Conservation (phyloP, 2,113 vertebrate genomes). For the Paralichthys olivaceus region DNA sequence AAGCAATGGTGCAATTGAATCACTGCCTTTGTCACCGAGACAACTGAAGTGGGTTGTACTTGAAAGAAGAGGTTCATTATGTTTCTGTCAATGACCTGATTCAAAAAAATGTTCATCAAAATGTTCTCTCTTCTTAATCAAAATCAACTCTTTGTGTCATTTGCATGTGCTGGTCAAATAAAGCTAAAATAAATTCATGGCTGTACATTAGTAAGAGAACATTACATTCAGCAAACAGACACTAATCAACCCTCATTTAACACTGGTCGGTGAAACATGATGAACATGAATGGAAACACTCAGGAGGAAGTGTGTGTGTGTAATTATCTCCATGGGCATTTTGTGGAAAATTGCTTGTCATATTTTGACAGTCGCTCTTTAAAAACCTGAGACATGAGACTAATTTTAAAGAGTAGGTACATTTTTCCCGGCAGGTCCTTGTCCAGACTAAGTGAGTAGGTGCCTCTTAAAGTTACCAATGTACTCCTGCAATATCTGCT, state of each 20-base stretch:
- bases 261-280: constrained; percentile 7
- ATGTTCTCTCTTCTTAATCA: too few species aligned
- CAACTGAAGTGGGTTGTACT: background rate
- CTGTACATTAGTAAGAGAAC: constrained; percentile 6
- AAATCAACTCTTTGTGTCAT: too few species aligned
- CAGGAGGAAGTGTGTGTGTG: background rate
- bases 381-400: constrained; percentile 1
- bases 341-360: constrained; percentile 52
- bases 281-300: constrained; percentile 32
- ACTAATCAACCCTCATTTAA: constrained; percentile 32
- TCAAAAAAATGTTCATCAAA: too few species aligned
- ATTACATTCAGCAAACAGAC: constrained; percentile 4
- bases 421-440: constrained; percentile 12
- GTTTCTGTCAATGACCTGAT: background rate
- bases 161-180: too few species aligned
- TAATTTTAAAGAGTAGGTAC: constrained; percentile 35
- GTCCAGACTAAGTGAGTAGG: constrained; percentile 1
- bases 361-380: constrained; percentile 33
- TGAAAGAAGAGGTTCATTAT: background rate
- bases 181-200: background rate
- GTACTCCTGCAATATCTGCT: too few species aligned
- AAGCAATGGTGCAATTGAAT: too few species aligned
- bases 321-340: constrained; percentile 49
- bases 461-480: background rate
- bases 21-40: too few species aligned